phyloP scores from a whole-genome alignment of 1,140 invertebrate genomes.

The Cydia fagiglandana region DNA sequence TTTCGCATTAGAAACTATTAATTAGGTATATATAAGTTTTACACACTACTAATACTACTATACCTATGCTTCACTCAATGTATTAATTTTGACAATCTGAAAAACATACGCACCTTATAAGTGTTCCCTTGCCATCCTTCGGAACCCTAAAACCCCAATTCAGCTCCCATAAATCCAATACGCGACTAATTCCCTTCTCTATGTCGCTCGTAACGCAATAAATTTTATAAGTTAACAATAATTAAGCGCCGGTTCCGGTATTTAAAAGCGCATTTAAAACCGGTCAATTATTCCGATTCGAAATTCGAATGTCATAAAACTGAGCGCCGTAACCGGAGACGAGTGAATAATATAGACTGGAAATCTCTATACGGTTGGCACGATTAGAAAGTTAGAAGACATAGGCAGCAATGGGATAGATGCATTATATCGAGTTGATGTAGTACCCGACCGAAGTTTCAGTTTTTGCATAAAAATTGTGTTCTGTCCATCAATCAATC shows the following conservation, averaged over 20 bases:
- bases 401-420: too few relatives aligned
- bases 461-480: too few relatives aligned
- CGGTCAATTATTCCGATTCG: slow-evolving; percentile 68
- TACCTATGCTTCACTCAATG: too few relatives aligned
- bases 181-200: neutral
- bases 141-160: neutral
- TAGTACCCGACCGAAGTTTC: too few relatives aligned
- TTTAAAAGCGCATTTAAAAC: slow-evolving; percentile 59
- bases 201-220: slow-evolving; percentile 10
- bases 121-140: neutral
- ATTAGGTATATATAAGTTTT: too few relatives aligned
- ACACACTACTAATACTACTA: too few relatives aligned
- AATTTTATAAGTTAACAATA: slow-evolving; percentile 40
- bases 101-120: too few relatives aligned
- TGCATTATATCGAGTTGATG: too few relatives aligned
- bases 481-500: too few relatives aligned
- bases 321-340: slow-evolving; percentile 37
- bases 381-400: too few relatives aligned
- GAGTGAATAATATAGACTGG: neutral
- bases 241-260: slow-evolving; percentile 54
- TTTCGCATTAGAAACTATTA: too few relatives aligned
- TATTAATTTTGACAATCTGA: too few relatives aligned
- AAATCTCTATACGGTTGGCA: neutral
- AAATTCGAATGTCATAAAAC: slow-evolving; percentile 69
- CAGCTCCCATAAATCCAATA: slow-evolving; percentile 22